Base-by-base conservation (phyloP, 2,888 invertebrate genomes). In the Ectobius pallidus region DNA sequence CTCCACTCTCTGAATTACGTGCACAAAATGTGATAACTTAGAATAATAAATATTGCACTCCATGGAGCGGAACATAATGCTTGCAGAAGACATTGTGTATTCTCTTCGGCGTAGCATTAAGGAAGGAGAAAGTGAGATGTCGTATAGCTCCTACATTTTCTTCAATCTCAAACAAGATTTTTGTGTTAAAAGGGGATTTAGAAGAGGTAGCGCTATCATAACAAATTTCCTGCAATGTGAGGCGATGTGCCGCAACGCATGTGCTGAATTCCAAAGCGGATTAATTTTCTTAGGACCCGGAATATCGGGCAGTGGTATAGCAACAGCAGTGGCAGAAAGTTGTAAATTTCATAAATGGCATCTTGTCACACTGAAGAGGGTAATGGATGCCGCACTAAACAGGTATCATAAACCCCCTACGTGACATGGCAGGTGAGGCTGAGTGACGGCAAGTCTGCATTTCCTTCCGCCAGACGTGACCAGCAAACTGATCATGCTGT, bases 271-370 rank as follows among this genome's bases (percentile, higher is more conserved):
- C 20, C 30, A 58, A 30, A 46, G 34, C 11, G 58, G 58, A 58
- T 58, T 58, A 58, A 58, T 30, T 58, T 58, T 58, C 58, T 16
- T 27, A 58, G 32, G 16, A n/a, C 11, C 30, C 30, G n/a, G n/a
- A 52, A 1, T 52, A 52, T 52, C 52, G 7, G 52, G 25, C 25
- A 52, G 16, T n/a, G n/a, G n/a, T n/a, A n/a, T n/a, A n/a, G n/a
- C n/a, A n/a, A n/a, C n/a, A n/a, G n/a, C 34, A 46, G 30, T 22
- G 30, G 30, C 58, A 27, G 27, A 6, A 18, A 58, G 58, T 58
- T 58, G 58, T 58, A 58, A 58, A 58, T 58, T 58, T 58, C 58
- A 30, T n/a, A 46, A 65, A 65, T 46, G 65, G 46, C 46, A 46
- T n/a, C 25, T 65, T 46, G 65, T 44, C 65, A 46, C 65, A 65